Base-by-base conservation (phyloP, 2,113 vertebrate species). In the Odontophorus gujanensis region DNA sequence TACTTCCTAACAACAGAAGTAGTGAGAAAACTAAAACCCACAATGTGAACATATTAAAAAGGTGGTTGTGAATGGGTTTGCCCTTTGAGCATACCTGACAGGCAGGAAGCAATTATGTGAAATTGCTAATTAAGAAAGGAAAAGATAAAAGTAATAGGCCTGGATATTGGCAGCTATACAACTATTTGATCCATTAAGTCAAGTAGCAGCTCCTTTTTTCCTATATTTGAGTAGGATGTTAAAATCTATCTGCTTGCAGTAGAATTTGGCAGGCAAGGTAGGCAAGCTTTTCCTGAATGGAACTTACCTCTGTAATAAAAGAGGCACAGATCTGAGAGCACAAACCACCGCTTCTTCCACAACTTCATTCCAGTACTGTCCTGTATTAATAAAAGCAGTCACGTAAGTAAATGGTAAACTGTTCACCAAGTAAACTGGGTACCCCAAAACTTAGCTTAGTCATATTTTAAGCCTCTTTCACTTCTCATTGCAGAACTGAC, bases 291-390 rank as follows among this genome's bases (percentile, higher is more conserved):
- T 43, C n/a, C 43, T 58, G 43, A 76, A 55, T 13, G 17, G 40
- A 76, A 95, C 98, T 98, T 91, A 99, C 99, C 99, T 98, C 99
- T 98, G 93, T 99, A 99, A 96, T 99, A 99, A 96, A 99, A 99
- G 93, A 99, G 99, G 88, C 99, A 99, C 68, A 99, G 98, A 92
- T 99, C 99, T 7, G 98, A 99, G 73, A 99, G 98, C 92, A 99
- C 99, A 75, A 99, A 99, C 99, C 99, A 99, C 42, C 99, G 97
- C 87, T 99, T 99, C 95, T 99, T 99, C 99, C 99, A 99, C 53
- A 99, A 97, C 96, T 99, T 99, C 99, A 99, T 99, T 36, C 99
- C 99, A 22, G 99, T 98, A 36, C 99, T 99, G 89, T 99, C 99
- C 99, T 99, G 92, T 21, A 94, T 21, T 43, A 90, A 96, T 2